Evolutionary conservation across 2,888 invertebrate species (phyloP), one percentile per base, ranked within the genome.

Genomic region (Lepetodrilus schrolli): DNA sequence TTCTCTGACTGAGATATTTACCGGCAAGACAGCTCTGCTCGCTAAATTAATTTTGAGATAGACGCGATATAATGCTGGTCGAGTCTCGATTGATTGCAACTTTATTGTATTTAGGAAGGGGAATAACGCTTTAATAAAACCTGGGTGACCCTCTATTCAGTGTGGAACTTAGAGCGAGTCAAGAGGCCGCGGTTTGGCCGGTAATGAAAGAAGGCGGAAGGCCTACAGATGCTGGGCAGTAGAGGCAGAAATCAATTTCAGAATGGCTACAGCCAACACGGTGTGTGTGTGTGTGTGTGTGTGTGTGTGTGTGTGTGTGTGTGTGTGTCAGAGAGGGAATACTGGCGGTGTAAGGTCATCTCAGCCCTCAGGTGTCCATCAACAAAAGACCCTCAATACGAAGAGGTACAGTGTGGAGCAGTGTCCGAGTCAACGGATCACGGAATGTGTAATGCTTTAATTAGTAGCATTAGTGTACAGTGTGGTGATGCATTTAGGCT

Each of bases 1-100:
- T 68, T 43, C 47, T 10, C 26, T 34, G 43, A 34, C 23, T 21
- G 38, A 26, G 26, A 68, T 68, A 68, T 68, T 68, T 68, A 68
- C 38, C 68, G 43, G 26, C 68, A 68, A 47, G 58, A 58, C 58
- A 47, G 38, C 47, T 68, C 43, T 47, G 43, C 43, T 68, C 47
- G 43, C 26, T 47, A 68, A 68, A 68, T 68, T 68, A 68, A 68
- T 68, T 68, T 47, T 38, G 23, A 38, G 43, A 38, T 26, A 68
- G 43, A 68, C 58, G 58, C 23, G 26, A 58, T 58, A 58, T 58
- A 30, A 58, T 58, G 58, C 58, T 30, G 34, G 58, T 17, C 58
- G 58, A 21, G 58, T 34, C 58, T 58, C 58, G 58, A 58, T 66
- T 66, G 37, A 37, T 66, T 66, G 37, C 26, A 20, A 43, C 47